These are phyloP conservation scores for Yponomeuta malinellus DNA, from an alignment of 2,888 invertebrate genomes.

Conservation along the genomic window DNA sequence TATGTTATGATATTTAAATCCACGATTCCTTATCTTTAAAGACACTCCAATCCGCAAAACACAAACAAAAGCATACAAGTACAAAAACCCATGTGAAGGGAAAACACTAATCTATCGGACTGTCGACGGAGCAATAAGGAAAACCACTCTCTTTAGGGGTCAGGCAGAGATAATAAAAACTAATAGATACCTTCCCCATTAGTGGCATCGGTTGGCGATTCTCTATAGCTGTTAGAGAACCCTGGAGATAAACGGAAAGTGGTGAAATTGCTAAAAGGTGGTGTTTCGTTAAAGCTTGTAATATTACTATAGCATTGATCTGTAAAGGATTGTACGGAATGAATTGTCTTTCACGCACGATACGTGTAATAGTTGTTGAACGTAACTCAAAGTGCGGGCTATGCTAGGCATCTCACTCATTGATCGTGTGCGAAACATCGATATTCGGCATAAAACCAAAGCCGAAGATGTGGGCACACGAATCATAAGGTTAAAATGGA, in stretches of 20 bases:
- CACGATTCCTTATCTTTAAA: neutral
- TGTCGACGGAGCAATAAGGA: conserved; percentile 10
- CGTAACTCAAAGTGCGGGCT: no score
- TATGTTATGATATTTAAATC: neutral
- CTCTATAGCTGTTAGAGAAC: neutral
- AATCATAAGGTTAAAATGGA: no score
- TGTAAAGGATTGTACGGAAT: no score
- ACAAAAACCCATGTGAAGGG: neutral
- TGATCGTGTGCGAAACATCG: no score
- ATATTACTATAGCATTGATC: no score
- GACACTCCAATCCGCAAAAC: neutral
- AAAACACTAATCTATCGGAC: conserved; percentile 12
- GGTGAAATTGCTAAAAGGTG: neutral
- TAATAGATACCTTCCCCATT: conserved; percentile 34
- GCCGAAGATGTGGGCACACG: no score
- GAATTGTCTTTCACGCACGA: no score
- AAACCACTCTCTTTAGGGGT: conserved; percentile 12
- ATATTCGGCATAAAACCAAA: no score
- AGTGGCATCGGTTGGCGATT: conserved; percentile 10
- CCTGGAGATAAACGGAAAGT: neutral
- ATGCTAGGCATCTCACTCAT: no score
- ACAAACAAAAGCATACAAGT: neutral
- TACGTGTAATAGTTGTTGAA: no score
- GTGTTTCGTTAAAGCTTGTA: no score
- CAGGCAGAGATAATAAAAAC: conserved; percentile 33